Evolutionary conservation across 2,797 vertebrate genomes (phyloP).

Genomic region (Helicolenus hilgendorfi): DNA sequence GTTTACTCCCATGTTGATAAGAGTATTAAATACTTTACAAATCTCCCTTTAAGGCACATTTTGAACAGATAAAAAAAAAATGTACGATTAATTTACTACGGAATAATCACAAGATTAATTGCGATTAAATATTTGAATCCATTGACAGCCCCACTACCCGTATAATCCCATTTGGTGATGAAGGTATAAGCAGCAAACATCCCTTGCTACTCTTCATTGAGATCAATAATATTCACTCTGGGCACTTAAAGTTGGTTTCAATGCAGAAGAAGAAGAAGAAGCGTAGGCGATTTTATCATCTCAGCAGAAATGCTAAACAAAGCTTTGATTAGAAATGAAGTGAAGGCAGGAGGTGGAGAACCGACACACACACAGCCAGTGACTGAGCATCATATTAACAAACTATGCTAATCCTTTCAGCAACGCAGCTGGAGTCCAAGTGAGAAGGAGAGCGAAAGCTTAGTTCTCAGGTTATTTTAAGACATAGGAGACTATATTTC

Average conservation of each 20-base stretch:
- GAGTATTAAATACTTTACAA: no score
- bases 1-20: no score
- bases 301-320: constrained; percentile 53
- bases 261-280: not conserved
- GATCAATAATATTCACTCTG: constrained; percentile 63
- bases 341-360: constrained; percentile 37
- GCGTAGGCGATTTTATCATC: not conserved
- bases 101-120: no score
- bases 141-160: no score
- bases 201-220: not conserved
- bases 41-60: no score
- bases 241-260: constrained; percentile 1
- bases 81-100: no score
- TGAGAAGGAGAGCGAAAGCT: constrained; percentile 34
- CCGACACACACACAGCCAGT: constrained; percentile 19
- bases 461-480: constrained; percentile 75
- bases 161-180: constrained; percentile 60
- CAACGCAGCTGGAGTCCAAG: constrained; percentile 68
- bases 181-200: not conserved
- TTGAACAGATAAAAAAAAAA: no score
- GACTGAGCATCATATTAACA: constrained; percentile 56
- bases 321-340: constrained; percentile 45
- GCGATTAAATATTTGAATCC: no score
- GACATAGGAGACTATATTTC: constrained; percentile 66
- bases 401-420: constrained; percentile 63